phyloP scores from a whole-genome alignment of 2,113 vertebrate genomes.

The Daboia siamensis region DNA sequence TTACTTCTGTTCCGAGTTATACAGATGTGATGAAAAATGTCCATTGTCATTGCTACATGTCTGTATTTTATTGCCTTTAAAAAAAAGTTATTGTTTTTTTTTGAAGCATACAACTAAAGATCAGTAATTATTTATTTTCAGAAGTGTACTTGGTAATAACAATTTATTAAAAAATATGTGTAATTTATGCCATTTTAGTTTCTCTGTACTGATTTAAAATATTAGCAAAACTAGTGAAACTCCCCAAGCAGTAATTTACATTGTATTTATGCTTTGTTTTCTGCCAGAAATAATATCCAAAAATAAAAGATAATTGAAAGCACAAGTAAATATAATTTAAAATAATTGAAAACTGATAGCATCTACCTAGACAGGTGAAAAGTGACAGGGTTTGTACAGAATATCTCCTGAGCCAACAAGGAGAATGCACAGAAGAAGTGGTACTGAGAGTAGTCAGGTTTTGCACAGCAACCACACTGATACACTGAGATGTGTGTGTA shows the following conservation, averaged over 20 bases:
- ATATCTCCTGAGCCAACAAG: too few species aligned
- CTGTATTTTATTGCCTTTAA: not conserved
- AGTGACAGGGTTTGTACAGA: too few species aligned
- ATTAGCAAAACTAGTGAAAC: not conserved
- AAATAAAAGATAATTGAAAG: not conserved
- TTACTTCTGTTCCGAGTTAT: not conserved
- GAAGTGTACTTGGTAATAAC: constrained; percentile 42
- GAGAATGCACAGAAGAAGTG: too few species aligned
- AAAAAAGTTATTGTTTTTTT: constrained; percentile 36
- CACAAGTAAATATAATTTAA: not conserved
- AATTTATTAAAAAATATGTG: constrained; percentile 32
- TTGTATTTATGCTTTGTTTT: not conserved
- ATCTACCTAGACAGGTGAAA: not conserved
- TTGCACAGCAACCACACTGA: too few species aligned
- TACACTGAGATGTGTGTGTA: too few species aligned
- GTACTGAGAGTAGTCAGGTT: too few species aligned
- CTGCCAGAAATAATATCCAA: not conserved
- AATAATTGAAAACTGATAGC: not conserved
- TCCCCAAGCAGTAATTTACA: constrained; percentile 1
- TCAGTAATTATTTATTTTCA: constrained; percentile 44
- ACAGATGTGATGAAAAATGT: constrained; percentile 6
- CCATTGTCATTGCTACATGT: constrained; percentile 40
- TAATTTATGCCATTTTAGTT: constrained; percentile 26
- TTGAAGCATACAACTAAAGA: constrained; percentile 36
- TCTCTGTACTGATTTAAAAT: constrained; percentile 1